Conservation (phyloP, 2,888 invertebrate genomes). For the Lobophora halterata region DNA sequence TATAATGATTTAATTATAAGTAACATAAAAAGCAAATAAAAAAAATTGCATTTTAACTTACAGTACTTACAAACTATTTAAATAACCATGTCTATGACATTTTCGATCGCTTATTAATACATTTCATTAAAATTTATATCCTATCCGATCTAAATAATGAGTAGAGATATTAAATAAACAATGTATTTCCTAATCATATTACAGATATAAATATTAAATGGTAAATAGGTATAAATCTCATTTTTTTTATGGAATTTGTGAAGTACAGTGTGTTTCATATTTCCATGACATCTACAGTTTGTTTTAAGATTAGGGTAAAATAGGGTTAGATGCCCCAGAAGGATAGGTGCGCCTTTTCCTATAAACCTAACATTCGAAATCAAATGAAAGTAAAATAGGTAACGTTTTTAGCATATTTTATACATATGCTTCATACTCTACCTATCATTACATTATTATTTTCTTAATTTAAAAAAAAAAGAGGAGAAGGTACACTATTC, state of each 20-base stretch:
- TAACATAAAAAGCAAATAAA: slow-evolving; percentile 30
- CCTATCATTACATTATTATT: no score
- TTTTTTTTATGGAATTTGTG: slow-evolving; percentile 7
- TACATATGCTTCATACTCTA: no score
- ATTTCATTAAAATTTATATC: slow-evolving; percentile 34
- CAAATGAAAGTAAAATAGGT: no score
- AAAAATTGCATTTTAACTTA: slow-evolving; percentile 2
- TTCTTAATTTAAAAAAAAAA: no score
- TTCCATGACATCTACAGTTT: not conserved
- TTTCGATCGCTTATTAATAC: slow-evolving; percentile 34
- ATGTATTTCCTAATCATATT: no score
- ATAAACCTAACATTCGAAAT: no score
- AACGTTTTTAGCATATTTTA: no score
- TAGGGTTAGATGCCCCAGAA: no score
- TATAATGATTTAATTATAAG: not conserved
- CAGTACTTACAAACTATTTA: slow-evolving; percentile 17
- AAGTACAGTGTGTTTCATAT: slow-evolving; percentile 1
- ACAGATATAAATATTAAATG: not conserved
- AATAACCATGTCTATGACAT: slow-evolving; percentile 42
- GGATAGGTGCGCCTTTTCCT: no score
- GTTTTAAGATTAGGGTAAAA: no score
- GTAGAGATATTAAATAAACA: no score
- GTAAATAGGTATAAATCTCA: not conserved
- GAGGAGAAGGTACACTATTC: no score
- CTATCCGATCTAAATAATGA: slow-evolving; percentile 31